phyloP scores from a whole-genome alignment of 2,888 invertebrate genomes.

The Formica aserva region DNA sequence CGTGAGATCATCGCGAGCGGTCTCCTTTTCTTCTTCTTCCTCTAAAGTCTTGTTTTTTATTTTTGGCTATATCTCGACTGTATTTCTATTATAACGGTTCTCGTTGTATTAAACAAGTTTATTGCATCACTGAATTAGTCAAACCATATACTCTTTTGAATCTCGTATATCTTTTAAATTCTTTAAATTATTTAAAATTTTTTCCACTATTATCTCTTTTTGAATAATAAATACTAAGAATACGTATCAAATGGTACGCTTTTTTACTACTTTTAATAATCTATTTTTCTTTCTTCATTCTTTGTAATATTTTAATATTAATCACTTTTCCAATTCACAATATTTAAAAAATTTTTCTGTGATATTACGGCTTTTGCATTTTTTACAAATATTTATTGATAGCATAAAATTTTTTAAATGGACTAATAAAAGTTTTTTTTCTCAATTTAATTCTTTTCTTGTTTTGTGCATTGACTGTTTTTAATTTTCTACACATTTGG shows the following conservation, averaged over 20 bases:
- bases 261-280: neutral
- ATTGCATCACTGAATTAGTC: neutral
- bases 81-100: neutral
- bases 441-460: neutral
- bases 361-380: neutral
- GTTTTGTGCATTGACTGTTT: neutral
- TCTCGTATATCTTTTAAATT: constrained; percentile 11
- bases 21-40: neutral
- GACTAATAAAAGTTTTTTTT: neutral
- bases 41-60: constrained; percentile 15
- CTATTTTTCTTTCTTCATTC: neutral
- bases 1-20: constrained; percentile 15
- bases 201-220: neutral
- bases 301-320: neutral
- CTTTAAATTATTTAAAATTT: neutral
- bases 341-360: neutral
- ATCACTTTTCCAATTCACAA: neutral
- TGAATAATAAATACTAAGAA: neutral
- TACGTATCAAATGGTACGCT: neutral
- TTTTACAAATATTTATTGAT: neutral
- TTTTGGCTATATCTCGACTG: neutral
- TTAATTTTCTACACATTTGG: neutral
- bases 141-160: neutral
- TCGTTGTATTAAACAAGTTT: neutral
- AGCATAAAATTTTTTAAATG: neutral